Evolutionary conservation across 1,140 invertebrate species (phyloP).

Genomic region (honey bee (Apis mellifera)): DNA sequence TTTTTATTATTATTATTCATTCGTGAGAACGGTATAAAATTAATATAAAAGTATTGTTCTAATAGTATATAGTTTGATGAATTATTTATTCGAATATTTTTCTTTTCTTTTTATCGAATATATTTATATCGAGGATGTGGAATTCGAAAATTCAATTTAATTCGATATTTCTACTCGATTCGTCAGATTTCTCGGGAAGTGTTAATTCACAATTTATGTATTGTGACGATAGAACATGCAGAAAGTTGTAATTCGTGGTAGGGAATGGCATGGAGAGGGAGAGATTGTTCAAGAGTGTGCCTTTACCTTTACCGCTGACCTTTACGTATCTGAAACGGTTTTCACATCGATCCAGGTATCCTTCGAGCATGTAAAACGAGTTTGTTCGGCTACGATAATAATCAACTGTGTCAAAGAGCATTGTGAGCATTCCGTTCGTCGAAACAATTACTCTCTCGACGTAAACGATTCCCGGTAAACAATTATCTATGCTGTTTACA

Average conservation of each 20-base stretch:
- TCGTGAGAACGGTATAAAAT: not conserved
- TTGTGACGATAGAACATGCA: not conserved
- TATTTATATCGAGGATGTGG: too few species aligned
- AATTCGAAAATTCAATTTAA: not conserved
- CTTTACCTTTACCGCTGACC: constrained; percentile 55
- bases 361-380: constrained; percentile 50
- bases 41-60: too few species aligned
- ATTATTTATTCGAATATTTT: too few species aligned
- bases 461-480: constrained; percentile 17
- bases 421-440: constrained; percentile 3
- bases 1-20: too few species aligned
- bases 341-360: constrained; percentile 51
- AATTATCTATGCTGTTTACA: constrained; percentile 15
- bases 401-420: constrained; percentile 34
- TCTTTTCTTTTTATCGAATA: not conserved
- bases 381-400: constrained; percentile 44
- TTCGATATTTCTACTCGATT: too few species aligned
- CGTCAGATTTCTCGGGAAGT: not conserved
- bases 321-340: constrained; percentile 47
- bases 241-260: constrained; percentile 40
- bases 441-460: constrained; percentile 43
- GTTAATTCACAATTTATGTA: constrained; percentile 40
- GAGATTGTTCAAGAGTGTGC: constrained; percentile 27
- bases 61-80: too few species aligned
- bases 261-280: constrained; percentile 44